Conservation (phyloP, 2,797 vertebrate genomes). For the Sus cebifrons region DNA sequence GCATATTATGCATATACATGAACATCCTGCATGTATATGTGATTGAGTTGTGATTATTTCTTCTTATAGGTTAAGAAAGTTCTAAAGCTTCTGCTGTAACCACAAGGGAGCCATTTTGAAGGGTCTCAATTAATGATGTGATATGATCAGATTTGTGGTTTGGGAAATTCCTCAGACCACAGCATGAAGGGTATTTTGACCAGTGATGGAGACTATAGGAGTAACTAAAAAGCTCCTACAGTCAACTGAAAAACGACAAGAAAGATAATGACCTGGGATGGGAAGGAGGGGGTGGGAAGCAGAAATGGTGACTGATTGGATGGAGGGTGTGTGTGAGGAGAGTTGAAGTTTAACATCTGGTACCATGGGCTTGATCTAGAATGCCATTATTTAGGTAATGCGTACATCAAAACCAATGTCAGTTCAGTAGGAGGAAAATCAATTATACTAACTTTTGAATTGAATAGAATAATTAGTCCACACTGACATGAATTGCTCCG, state of each 20-base stretch:
- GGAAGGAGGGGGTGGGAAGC: not conserved
- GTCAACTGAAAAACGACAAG: not conserved
- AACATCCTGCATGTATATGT: not conserved
- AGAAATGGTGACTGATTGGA: not conserved
- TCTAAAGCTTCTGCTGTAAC: not conserved
- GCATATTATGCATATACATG: not conserved
- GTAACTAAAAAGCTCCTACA: not conserved
- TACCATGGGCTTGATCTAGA: not conserved
- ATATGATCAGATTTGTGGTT: not conserved
- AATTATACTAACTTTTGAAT: not conserved
- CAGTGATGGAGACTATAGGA: not conserved
- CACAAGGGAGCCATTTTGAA: not conserved
- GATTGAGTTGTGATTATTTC: not conserved
- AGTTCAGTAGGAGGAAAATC: constrained; percentile 10
- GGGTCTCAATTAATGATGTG: not conserved
- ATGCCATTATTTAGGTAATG: constrained; percentile 27
- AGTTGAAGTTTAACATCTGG: not conserved
- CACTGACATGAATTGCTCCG: not conserved
- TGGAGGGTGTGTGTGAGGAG: not conserved
- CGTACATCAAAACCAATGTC: not conserved
- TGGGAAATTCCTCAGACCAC: not conserved
- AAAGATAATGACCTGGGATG: not conserved
- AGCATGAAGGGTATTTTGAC: not conserved
- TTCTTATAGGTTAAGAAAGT: not conserved
- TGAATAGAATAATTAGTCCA: constrained; percentile 28